These are phyloP conservation scores for Emesis furor DNA, from an alignment of 2,888 invertebrate species.

Conservation along the genomic window DNA sequence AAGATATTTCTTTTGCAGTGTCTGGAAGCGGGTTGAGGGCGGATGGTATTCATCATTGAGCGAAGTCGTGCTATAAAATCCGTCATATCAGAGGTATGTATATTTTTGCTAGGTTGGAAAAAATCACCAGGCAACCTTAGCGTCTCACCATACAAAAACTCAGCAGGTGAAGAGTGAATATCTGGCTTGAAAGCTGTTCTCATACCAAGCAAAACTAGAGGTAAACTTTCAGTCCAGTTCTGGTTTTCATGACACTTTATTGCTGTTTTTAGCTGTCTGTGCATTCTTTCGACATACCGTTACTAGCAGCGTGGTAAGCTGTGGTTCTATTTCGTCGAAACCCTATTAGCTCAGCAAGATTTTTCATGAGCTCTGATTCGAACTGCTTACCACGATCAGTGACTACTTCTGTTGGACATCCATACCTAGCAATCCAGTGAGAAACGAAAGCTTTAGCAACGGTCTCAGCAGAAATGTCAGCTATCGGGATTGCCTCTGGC, in stretches of 20 bases:
- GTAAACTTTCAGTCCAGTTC: background rate
- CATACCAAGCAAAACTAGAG: background rate
- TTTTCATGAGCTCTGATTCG: constrained; percentile 42
- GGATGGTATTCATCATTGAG: constrained; percentile 35
- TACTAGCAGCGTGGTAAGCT: background rate
- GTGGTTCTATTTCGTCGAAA: constrained; percentile 26
- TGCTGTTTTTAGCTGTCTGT: background rate
- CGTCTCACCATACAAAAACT: background rate
- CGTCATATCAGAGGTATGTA: background rate
- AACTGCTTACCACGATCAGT: constrained; percentile 71
- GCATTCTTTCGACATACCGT: background rate
- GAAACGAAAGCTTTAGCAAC: constrained; percentile 70
- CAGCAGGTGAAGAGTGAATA: constrained; percentile 3
- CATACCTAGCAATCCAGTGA: constrained; percentile 71
- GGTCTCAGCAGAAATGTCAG: background rate
- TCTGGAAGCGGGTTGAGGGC: constrained; percentile 3
- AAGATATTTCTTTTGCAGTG: background rate
- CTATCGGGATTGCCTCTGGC: background rate
- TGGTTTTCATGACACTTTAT: background rate
- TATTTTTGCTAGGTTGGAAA: background rate
- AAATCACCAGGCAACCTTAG: background rate
- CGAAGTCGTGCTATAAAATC: constrained; percentile 8
- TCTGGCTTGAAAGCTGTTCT: background rate
- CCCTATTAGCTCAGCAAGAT: constrained; percentile 23
- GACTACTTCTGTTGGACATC: constrained; percentile 42